Percentiles rank a stretch among this genome's conserved stretches.
Evolutionary conservation across 2,113 vertebrate species (phyloP).

Genomic region (Labeo rohita): DNA sequence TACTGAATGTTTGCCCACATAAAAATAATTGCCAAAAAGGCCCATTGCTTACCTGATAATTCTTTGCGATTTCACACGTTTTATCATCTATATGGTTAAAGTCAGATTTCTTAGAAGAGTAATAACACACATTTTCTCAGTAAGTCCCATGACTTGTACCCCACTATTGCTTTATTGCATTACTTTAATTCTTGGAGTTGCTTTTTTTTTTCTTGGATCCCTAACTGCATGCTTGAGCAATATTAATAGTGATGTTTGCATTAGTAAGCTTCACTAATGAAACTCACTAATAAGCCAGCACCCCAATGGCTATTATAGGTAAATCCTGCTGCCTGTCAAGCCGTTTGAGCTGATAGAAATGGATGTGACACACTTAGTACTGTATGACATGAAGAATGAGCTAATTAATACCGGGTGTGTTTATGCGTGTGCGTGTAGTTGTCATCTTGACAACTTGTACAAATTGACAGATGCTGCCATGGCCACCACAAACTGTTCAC

Average conservation of each 20-base stretch:
- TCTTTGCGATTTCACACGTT: background rate
- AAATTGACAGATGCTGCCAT: conserved; percentile 18
- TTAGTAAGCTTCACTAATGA: background rate
- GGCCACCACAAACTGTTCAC: background rate
- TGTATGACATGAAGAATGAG: conserved; percentile 42
- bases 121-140: background rate
- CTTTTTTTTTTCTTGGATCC: background rate
- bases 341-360: conserved; percentile 10
- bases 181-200: background rate
- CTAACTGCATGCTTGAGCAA: background rate
- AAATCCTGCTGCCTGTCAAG: conserved; percentile 35
- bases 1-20: too few species aligned
- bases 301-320: background rate
- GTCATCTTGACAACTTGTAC: background rate
- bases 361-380: conserved; percentile 12
- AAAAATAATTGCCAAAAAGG: too few species aligned
- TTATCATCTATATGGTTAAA: background rate
- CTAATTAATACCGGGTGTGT: conserved; percentile 34
- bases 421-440: background rate
- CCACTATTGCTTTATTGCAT: background rate
- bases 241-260: background rate
- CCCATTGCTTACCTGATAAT: too few species aligned
- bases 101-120: background rate
- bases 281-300: conserved; percentile 26
- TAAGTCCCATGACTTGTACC: background rate